phyloP scores from a whole-genome alignment of 2,888 invertebrate genomes.

The Lepidonotus clava region DNA sequence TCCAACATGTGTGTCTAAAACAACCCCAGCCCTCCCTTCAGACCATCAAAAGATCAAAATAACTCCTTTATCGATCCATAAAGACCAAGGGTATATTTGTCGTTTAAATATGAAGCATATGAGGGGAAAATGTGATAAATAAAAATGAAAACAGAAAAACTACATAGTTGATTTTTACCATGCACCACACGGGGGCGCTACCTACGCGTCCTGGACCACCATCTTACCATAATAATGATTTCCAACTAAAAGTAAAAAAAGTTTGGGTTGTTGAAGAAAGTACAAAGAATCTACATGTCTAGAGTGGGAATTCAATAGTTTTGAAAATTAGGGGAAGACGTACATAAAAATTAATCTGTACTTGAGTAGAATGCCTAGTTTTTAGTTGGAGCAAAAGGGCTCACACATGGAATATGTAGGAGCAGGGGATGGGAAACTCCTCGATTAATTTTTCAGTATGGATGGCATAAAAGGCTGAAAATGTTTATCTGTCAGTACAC shows the following conservation, averaged over 20 bases:
- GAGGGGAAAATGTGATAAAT: neutral
- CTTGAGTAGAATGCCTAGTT: neutral
- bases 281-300: neutral
- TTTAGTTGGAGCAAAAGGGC: too few species aligned
- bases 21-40: too few species aligned
- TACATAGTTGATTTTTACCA: neutral
- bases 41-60: neutral
- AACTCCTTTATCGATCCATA: neutral
- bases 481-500: too few species aligned
- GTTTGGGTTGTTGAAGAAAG: neutral
- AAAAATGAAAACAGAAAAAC: neutral
- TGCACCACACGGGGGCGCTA: conserved; percentile 52
- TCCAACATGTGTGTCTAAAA: too few species aligned
- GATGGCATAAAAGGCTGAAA: too few species aligned
- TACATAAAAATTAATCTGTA: neutral
- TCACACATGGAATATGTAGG: too few species aligned
- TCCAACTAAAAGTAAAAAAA: conserved; percentile 51
- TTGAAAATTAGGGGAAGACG: too few species aligned
- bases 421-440: neutral
- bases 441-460: neutral
- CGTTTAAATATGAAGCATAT: neutral
- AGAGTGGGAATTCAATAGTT: too few species aligned
- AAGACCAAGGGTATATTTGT: neutral
- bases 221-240: conserved; percentile 44
- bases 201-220: neutral